Conservation (phyloP, 2,888 invertebrate genomes). For the Drepanosiphum platanoidis region DNA sequence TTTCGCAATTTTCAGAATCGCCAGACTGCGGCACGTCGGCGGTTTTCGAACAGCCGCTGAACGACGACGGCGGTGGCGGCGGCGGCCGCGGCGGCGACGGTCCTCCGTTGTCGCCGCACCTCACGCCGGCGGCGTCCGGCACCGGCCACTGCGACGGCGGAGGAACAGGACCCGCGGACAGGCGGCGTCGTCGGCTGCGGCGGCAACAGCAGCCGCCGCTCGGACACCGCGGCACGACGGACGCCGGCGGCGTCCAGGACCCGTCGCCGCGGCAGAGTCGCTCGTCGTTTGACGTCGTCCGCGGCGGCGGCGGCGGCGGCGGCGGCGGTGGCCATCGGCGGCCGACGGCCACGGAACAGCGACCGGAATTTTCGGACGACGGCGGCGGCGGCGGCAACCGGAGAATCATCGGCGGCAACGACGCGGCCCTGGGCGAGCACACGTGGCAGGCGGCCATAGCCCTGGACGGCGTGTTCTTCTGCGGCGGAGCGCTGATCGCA, state of each 20-base stretch:
- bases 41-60: neutral
- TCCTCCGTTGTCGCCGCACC: neutral
- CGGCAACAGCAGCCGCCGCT: neutral
- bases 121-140: neutral
- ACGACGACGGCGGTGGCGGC: neutral
- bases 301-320: constrained; percentile 52
- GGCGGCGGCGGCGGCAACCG: constrained; percentile 65
- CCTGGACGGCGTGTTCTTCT: constrained; percentile 67
- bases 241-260: neutral
- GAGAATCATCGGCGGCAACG: constrained; percentile 67
- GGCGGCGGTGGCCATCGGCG: constrained; percentile 66
- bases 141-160: constrained; percentile 9
- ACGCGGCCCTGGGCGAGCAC: constrained; percentile 66
- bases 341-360: constrained; percentile 59
- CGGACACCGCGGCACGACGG: too few species aligned
- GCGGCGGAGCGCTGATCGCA: constrained; percentile 67
- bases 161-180: too few species aligned
- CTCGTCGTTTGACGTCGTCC: neutral
- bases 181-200: neutral
- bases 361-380: constrained; percentile 63
- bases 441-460: constrained; percentile 68
- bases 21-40: constrained; percentile 23
- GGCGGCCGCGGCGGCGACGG: neutral
- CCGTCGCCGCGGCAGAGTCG: too few species aligned
- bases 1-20: constrained; percentile 39